phyloP scores from a whole-genome alignment of 92 coral and sea anemone genomes.

The Epizoanthus scotinus region DNA sequence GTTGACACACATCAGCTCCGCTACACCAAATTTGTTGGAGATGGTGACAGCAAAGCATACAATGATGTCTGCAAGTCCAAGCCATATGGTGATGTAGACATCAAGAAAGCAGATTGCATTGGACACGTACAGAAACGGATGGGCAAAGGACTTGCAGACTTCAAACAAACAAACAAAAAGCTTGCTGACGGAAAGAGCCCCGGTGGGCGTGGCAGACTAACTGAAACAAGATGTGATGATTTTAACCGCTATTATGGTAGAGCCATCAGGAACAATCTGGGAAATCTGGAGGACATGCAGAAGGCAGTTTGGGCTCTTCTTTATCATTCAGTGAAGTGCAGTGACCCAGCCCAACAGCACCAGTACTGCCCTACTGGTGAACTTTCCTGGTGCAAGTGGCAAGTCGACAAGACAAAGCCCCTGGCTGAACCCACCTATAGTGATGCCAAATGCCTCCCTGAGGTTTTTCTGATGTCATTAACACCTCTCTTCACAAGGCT shows the following conservation, averaged over 20 bases:
- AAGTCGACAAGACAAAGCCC: conserved; percentile 10
- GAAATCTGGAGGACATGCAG: not conserved
- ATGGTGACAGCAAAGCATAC: conserved; percentile 27
- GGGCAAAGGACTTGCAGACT: conserved; percentile 12
- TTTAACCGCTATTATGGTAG: not conserved
- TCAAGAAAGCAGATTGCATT: not conserved
- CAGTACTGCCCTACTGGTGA: conserved; percentile 15
- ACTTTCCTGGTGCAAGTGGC: conserved; percentile 18
- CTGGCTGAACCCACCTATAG: not conserved
- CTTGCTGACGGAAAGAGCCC: conserved; percentile 15
- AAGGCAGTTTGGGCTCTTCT: conserved; percentile 22
- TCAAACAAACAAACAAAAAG: conserved; percentile 15
- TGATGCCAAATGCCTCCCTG: conserved; percentile 25
- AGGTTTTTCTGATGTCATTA: conserved; percentile 10
- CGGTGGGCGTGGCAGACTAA: conserved; percentile 4
- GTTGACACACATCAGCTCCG: not conserved
- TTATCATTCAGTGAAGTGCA: conserved; percentile 15
- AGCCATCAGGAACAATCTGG: not conserved
- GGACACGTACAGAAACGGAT: conserved; percentile 2
- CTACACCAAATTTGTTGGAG: conserved; percentile 20
- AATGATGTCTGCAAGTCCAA: conserved; percentile 13
- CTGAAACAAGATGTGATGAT: not conserved
- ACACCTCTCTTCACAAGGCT: conserved; percentile 1
- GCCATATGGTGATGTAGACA: conserved; percentile 4
- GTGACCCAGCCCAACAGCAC: conserved; percentile 27